phyloP scores from a whole-genome alignment of 2,113 vertebrate genomes.

The Phyllostomus discolor region DNA sequence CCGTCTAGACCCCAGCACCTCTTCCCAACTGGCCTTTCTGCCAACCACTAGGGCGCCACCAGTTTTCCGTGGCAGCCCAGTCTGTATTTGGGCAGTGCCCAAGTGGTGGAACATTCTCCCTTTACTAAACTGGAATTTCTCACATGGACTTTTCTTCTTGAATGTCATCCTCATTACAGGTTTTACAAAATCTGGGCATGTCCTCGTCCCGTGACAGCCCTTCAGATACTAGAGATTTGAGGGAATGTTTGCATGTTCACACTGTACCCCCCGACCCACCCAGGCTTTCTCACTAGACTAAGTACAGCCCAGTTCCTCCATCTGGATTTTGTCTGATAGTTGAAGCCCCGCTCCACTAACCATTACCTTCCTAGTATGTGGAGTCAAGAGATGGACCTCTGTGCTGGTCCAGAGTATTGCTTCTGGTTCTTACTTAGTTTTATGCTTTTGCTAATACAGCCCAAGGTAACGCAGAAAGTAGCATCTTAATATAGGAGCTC shows the following conservation, averaged over 20 bases:
- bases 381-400: not conserved
- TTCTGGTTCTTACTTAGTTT: not conserved
- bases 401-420: not conserved
- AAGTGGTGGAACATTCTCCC: not conserved
- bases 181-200: not conserved
- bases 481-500: not conserved
- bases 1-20: not conserved
- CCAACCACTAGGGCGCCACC: not conserved
- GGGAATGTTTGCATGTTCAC: not conserved
- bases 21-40: not conserved
- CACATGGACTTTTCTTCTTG: not conserved
- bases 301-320: not conserved
- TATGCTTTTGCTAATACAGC: not conserved
- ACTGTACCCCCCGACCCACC: too few relatives aligned
- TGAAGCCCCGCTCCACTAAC: not conserved
- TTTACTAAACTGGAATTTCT: not conserved
- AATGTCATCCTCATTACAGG: not conserved
- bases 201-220: not conserved
- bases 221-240: not conserved
- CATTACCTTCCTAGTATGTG: not conserved
- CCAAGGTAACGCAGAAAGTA: not conserved
- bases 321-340: not conserved
- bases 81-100: not conserved
- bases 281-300: not conserved
- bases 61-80: not conserved